phyloP scores from a whole-genome alignment of 2,888 invertebrate genomes.

The Eupeodes luniger region DNA sequence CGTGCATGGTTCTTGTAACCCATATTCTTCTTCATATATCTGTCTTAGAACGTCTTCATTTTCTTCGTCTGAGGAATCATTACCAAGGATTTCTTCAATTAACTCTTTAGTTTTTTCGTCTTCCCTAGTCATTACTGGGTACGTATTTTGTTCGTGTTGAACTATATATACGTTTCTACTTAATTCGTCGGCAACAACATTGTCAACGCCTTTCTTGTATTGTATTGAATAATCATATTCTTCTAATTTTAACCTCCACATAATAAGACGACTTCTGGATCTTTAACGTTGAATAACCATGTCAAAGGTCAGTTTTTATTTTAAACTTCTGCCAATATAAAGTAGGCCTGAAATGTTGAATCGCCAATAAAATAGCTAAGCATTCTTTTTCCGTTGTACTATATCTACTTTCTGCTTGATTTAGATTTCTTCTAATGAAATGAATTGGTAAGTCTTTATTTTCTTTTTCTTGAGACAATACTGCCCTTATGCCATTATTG shows the following conservation, averaged over 20 bases:
- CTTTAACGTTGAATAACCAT: conserved; percentile 29
- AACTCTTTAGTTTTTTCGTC: background rate
- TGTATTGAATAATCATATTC: conserved; percentile 1
- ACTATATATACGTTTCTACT: background rate
- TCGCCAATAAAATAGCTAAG: too few relatives aligned
- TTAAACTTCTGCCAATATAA: conserved; percentile 24
- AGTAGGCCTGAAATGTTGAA: conserved; percentile 27
- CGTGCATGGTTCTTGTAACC: background rate
- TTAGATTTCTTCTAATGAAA: conserved; percentile 43
- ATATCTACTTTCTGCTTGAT: conserved; percentile 29
- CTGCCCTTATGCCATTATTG: too few relatives aligned
- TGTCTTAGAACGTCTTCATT: conserved; percentile 14
- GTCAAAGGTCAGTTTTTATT: conserved; percentile 7
- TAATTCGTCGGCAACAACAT: background rate
- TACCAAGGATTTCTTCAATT: background rate
- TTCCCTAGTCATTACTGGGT: background rate
- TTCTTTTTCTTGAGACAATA: too few relatives aligned
- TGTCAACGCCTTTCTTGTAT: background rate
- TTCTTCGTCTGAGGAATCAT: conserved; percentile 10
- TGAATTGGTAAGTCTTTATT: background rate
- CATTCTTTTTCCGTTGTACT: too few relatives aligned
- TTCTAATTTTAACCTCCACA: too few relatives aligned
- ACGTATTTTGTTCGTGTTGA: background rate
- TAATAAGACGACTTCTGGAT: background rate
- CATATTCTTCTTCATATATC: conserved; percentile 24